Base-by-base conservation (phyloP, 1,140 invertebrate genomes). In the Dendrolimus punctatus region DNA sequence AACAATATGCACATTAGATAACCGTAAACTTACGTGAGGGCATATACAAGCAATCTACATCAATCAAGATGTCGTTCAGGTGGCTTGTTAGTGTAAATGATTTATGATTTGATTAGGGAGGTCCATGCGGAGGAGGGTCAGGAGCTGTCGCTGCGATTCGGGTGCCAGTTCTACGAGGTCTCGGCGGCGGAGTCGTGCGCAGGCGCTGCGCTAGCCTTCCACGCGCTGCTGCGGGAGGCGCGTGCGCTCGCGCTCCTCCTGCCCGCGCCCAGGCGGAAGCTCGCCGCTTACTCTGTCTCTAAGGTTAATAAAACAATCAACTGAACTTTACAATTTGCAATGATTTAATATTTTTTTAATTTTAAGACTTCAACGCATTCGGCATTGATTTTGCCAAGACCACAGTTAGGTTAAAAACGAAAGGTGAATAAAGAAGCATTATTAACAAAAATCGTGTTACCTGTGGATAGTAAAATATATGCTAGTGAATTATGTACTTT, bases 121-220 rank as follows among this genome's bases (percentile, higher is more conserved):
- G 92, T 94, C 40, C 91, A 90, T 64, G 92, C 94, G 39, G 92
- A 93, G 66, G 93, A 93, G 63, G 94, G 93, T 38, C 92, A 94
- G 63, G 92, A 94, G 71, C 64, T 94, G 39, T 93, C 93, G 0
- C 74, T 94, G 51, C 89, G 91, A 48, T 92, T 91, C 69, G 91
- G 92, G n/a, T 94, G 93, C 71, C 93, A 93, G 68, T 95, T 94
- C 75, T 94, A 93, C 80, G 93, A 95, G 79, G 93, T 95, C 46
- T 94, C 93, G 55, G 93, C 93, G 6, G 93, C 93, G 6, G 93
- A 95, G 70, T 92, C 91, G 72, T 91, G 90, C 46, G 90, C 92
- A 4, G 92, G 92, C 8, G 92, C 94, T 0, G 91, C 90, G 37
- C 80, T 93, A 49, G 93, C 93, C 0, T 95, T 95, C 76, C 93